Conservation (phyloP, 2,113 vertebrate species). For the Nycticorax nycticorax region DNA sequence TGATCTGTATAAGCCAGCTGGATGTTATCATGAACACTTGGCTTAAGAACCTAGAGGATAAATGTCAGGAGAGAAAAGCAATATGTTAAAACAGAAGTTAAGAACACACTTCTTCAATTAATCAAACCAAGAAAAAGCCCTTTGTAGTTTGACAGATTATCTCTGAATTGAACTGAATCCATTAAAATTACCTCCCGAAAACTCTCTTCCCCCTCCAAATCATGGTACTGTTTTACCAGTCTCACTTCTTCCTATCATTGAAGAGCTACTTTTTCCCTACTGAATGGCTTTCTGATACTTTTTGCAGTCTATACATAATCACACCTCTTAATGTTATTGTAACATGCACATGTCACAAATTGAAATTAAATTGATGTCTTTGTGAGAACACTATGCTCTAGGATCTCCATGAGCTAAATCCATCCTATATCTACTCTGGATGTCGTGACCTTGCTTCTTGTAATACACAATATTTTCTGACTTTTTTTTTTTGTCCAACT, state of each 20-base stretch:
- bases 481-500: background rate
- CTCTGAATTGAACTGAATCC: background rate
- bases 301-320: background rate
- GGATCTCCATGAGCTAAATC: background rate
- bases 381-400: background rate
- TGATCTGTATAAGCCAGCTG: background rate
- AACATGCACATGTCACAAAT: background rate
- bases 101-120: background rate
- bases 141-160: background rate
- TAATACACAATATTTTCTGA: background rate
- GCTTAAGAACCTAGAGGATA: constrained; percentile 27
- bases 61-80: background rate
- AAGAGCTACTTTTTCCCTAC: background rate
- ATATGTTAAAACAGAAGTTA: background rate
- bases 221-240: background rate
- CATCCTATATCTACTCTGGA: background rate
- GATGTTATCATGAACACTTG: constrained; percentile 3
- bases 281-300: background rate
- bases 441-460: background rate
- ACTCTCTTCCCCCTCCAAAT: background rate
- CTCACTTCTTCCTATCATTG: background rate
- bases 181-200: background rate
- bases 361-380: background rate
- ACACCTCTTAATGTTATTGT: background rate
- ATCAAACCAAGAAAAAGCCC: background rate